A percentile compares a stretch with the other conserved stretches of the same genome.
Evolutionary conservation across 2,113 vertebrate genomes (phyloP).

Genomic region (Zosterops pallidus): DNA sequence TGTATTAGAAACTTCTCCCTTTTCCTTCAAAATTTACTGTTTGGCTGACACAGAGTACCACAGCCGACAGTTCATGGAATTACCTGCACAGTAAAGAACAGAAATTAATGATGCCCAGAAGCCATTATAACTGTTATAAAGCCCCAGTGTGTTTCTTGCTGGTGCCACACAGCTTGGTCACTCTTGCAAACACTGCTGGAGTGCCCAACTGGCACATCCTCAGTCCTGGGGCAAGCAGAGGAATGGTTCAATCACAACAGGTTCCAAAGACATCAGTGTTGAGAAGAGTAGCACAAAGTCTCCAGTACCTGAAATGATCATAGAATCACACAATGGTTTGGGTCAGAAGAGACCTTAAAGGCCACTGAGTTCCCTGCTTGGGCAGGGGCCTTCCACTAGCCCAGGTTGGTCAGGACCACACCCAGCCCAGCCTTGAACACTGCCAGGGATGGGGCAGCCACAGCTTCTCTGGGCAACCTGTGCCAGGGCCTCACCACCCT

Average conservation of each 20-base stretch:
- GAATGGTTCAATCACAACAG: neutral
- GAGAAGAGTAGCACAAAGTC: neutral
- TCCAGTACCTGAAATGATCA: rapidly evolving
- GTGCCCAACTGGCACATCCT: neutral
- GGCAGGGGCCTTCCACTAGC: neutral
- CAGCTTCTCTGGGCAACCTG: neutral
- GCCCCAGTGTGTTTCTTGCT: neutral
- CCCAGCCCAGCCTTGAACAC: neutral
- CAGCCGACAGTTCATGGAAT: neutral
- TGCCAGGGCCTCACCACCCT: neutral
- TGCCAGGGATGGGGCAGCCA: neutral
- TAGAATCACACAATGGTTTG: neutral
- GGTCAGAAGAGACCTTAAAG: neutral
- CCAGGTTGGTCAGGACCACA: no score
- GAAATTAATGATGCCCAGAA: neutral
- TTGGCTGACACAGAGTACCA: neutral
- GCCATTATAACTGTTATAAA: neutral
- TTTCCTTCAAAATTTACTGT: neutral
- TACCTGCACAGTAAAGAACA: neutral
- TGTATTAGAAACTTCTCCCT: neutral
- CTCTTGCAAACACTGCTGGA: neutral
- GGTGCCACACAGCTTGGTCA: neutral
- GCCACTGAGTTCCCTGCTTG: no score
- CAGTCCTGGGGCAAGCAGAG: neutral
- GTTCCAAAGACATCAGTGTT: neutral